phyloP scores from a whole-genome alignment of 2,113 vertebrate species.

The Apteryx owenii region DNA sequence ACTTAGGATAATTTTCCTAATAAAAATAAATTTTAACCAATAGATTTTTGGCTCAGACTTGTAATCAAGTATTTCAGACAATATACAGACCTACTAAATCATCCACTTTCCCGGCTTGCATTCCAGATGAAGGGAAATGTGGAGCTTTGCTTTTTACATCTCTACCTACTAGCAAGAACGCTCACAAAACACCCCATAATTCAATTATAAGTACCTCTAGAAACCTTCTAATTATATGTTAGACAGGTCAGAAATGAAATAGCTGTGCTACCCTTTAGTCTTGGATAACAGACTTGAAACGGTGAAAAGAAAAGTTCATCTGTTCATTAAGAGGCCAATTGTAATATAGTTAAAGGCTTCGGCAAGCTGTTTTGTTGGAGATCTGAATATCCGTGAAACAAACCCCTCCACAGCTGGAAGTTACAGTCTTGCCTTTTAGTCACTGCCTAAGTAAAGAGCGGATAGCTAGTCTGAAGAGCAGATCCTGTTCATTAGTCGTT shows the following conservation, averaged over 20 bases:
- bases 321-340: constrained; percentile 56
- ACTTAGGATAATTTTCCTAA: constrained; percentile 68
- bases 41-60: constrained; percentile 52
- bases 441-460: background rate
- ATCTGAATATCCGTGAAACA: constrained; percentile 32
- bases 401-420: constrained; percentile 24
- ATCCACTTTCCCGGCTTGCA: background rate
- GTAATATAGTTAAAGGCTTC: constrained; percentile 38
- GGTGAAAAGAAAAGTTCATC: constrained; percentile 67
- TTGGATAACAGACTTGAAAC: constrained; percentile 63
- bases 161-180: constrained; percentile 60
- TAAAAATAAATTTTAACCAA: constrained; percentile 67
- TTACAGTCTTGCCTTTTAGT: constrained; percentile 21
- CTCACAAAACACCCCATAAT: constrained; percentile 62
- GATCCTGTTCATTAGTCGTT: background rate
- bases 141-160: constrained; percentile 51
- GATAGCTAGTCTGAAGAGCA: background rate
- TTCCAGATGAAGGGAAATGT: constrained; percentile 21
- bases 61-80: constrained; percentile 64
- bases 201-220: constrained; percentile 74
- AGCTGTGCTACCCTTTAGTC: constrained; percentile 58
- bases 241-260: constrained; percentile 71
- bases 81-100: constrained; percentile 56
- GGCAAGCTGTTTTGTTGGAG: constrained; percentile 46
- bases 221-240: constrained; percentile 71